phyloP scores from a whole-genome alignment of 2,797 vertebrate species.

The Echeneis naucrates region DNA sequence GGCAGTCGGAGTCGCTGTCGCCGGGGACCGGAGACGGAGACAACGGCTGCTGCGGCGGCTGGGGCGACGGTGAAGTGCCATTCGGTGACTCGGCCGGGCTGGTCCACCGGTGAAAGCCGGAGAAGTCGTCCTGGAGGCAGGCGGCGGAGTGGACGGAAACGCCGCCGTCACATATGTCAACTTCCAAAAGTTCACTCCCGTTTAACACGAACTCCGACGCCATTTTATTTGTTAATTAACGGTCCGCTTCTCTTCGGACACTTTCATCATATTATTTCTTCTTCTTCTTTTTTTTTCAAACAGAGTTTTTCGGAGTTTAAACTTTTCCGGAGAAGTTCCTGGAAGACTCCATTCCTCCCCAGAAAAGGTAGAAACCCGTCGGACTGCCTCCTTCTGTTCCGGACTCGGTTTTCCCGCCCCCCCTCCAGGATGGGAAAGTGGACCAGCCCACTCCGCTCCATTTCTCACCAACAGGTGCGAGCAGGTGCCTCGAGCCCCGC shows the following conservation, averaged over 20 bases:
- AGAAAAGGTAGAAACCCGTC: slow-evolving; percentile 50
- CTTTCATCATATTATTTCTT: not conserved
- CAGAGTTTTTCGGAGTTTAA: slow-evolving; percentile 14
- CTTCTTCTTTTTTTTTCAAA: too few species aligned
- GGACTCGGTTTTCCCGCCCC: slow-evolving; percentile 10
- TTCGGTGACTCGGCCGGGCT: slow-evolving; percentile 26
- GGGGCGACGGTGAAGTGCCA: slow-evolving; percentile 61
- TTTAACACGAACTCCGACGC: slow-evolving; percentile 49
- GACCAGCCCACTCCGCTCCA: slow-evolving; percentile 65
- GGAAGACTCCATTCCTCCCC: slow-evolving; percentile 71
- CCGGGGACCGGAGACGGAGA: slow-evolving; percentile 4
- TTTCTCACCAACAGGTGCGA: slow-evolving; percentile 68
- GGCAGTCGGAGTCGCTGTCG: slow-evolving; percentile 45
- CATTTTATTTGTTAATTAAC: slow-evolving; percentile 70
- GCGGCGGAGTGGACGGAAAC: slow-evolving; percentile 64
- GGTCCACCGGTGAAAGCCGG: slow-evolving; percentile 75
- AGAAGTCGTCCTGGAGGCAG: slow-evolving; percentile 52
- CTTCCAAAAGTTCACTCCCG: slow-evolving; percentile 79
- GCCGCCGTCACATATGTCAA: slow-evolving; percentile 79
- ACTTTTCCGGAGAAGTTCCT: slow-evolving; percentile 78
- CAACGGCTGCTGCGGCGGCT: slow-evolving; percentile 35
- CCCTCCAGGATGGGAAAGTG: slow-evolving; percentile 55
- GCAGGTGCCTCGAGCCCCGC: slow-evolving; percentile 12
- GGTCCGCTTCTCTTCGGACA: rapidly evolving
- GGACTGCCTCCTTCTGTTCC: slow-evolving; percentile 58